Evolutionary conservation across 2,888 invertebrate species (phyloP), one percentile per base, ranked within the genome.

Genomic region (Mimachlamys varia): DNA sequence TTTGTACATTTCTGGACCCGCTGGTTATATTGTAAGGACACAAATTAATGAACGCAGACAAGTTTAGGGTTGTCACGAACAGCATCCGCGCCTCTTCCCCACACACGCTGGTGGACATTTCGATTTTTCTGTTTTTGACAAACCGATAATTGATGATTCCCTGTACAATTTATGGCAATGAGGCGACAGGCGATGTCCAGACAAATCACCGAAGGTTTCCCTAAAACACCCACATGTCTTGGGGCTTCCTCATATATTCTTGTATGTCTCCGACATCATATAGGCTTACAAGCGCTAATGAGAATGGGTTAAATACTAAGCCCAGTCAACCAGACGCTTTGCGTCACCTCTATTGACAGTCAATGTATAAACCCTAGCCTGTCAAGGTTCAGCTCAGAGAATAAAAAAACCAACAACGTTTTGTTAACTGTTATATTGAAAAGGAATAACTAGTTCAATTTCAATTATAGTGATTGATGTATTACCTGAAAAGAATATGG

Each of bases 111-210:
- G 76, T 76, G 27, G 76, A 27, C 33, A 76, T 33, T 76, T 76
- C 76, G 76, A 76, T 76, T 76, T 58, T 76, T 76, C 76, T 76
- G 76, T 76, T 76, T 76, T 76, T 76, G 76, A 76, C 76, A 27
- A 76, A 76, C 76, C 76, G 76, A 27, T 76, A 76, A 76, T 76
- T 76, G 76, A 76, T 76, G 76, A 27, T 22, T 76, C 76, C 76
- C 76, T 76, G 76, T 76, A 33, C 76, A 76, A 33, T 76, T 76
- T 76, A 7, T 15, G 76, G 15, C 4, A 4, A 76, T 10, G 33
- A 33, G 76, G 27, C 10, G 76, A 33, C 33, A 76, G 27, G 33
- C 76, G 17, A 33, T 33, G 76, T 33, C 76, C 76, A 76, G 76
- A 76, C 76, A 12, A 76, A 76, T 76, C 27, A 76, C 27, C 76